These are phyloP conservation scores for Thyatira batis DNA, from an alignment of 2,888 invertebrate genomes.

Conservation along the genomic window DNA sequence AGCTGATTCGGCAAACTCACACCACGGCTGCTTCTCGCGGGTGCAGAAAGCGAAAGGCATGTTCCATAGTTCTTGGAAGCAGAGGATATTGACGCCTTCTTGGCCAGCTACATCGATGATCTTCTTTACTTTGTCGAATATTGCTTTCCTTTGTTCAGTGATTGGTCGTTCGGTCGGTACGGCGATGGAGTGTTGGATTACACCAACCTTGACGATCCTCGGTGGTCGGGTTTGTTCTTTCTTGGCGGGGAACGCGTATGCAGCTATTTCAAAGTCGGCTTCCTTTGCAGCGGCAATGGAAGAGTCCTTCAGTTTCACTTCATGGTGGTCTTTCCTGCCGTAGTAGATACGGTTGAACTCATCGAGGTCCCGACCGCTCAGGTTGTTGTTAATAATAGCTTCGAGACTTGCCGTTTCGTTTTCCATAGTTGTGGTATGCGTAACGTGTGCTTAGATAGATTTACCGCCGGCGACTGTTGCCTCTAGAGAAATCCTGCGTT, in stretches of 20 bases:
- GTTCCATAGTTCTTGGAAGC: constrained; percentile 98
- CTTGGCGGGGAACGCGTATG: constrained; percentile 73
- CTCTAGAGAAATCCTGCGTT: constrained; percentile 36
- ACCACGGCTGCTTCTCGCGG: constrained; percentile 97
- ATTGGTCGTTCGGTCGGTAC: constrained; percentile 90
- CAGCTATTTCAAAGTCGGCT: constrained; percentile 79
- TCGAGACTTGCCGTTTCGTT: constrained; percentile 73
- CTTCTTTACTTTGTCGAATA: constrained; percentile 88
- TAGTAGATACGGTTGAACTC: constrained; percentile 76
- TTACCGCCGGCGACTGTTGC: constrained; percentile 39
- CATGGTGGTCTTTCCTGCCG: constrained; percentile 64
- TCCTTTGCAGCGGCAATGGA: constrained; percentile 81
- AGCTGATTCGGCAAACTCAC: constrained; percentile 97
- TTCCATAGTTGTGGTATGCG: constrained; percentile 53
- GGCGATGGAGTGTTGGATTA: constrained; percentile 94
- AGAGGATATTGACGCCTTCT: constrained; percentile 94
- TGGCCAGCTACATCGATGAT: constrained; percentile 92
- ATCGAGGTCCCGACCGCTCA: constrained; percentile 66
- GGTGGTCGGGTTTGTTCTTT: constrained; percentile 83
- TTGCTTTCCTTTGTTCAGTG: constrained; percentile 89
- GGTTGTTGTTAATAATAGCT: constrained; percentile 68
- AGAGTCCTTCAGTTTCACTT: constrained; percentile 66
- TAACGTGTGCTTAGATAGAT: constrained; percentile 16
- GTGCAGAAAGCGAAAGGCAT: constrained; percentile 99
- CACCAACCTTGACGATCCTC: constrained; percentile 90